phyloP scores from a whole-genome alignment of 2,113 vertebrate genomes.

The Lepus americanus region DNA sequence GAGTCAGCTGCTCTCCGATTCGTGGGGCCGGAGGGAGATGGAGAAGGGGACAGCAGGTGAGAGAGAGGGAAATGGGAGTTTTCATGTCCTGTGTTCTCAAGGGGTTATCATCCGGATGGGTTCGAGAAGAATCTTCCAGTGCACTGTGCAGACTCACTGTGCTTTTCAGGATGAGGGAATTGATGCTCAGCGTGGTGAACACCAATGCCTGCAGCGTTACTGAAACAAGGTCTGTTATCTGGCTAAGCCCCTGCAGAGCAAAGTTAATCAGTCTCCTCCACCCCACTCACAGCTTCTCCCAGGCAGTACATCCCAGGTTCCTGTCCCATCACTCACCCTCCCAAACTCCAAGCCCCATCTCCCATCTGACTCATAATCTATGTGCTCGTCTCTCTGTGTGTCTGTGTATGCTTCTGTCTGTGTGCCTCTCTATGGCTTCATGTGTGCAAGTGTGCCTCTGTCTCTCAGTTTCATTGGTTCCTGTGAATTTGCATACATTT shows the following conservation, averaged over 20 bases:
- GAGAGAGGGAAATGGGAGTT: constrained; percentile 33
- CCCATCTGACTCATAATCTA: background rate
- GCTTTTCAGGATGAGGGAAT: constrained; percentile 7
- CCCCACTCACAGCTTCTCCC: background rate
- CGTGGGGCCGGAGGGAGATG: constrained; percentile 50
- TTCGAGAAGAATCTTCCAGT: constrained; percentile 19
- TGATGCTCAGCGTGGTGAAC: background rate
- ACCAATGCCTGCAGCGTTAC: background rate
- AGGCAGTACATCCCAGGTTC: background rate
- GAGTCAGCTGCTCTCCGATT: constrained; percentile 57
- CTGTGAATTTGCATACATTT: background rate
- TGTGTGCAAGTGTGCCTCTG: background rate
- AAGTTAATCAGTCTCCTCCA: background rate
- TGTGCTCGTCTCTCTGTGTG: background rate
- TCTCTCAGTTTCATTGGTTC: background rate
- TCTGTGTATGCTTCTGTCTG: background rate
- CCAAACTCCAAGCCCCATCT: background rate
- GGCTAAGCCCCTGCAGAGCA: background rate
- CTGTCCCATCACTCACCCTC: background rate
- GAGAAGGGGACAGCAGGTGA: constrained; percentile 58
- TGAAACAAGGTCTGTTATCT: background rate
- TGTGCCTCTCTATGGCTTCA: background rate
- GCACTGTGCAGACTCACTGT: background rate
- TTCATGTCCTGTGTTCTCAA: background rate
- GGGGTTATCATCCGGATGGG: background rate